phyloP scores from a whole-genome alignment of 2,797 vertebrate genomes.

The Thripadectes ignobilis region DNA sequence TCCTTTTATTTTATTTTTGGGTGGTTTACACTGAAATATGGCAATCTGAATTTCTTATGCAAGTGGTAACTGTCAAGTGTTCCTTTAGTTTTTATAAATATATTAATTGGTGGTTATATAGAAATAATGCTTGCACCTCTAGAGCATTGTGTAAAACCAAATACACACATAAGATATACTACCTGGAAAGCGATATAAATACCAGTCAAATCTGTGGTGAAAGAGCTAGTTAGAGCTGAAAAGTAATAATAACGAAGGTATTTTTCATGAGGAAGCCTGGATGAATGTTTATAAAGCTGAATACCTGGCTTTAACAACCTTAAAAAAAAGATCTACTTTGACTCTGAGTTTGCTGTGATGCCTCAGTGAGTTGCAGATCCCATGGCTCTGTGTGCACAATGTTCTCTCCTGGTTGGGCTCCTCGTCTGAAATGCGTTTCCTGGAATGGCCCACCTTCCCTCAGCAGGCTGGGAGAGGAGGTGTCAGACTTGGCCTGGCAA shows the following conservation, averaged over 20 bases:
- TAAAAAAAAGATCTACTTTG: fast-evolving
- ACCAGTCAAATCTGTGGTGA: not conserved
- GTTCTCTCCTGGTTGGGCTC: not conserved
- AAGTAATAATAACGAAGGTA: not conserved
- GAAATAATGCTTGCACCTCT: not conserved
- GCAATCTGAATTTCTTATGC: not conserved
- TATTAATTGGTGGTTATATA: not conserved
- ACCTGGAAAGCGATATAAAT: not conserved
- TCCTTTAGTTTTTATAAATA: not conserved
- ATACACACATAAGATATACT: not conserved
- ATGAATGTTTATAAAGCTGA: not conserved
- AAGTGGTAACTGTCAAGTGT: not conserved
- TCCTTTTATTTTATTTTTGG: not conserved
- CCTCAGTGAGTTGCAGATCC: not conserved
- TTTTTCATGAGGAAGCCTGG: not conserved
- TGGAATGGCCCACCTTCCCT: not conserved
- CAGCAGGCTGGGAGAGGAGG: not conserved
- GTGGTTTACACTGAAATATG: not conserved
- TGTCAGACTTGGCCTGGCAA: not conserved
- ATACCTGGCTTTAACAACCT: not conserved
- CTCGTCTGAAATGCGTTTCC: not conserved
- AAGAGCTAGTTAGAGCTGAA: not conserved
- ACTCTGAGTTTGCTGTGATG: not conserved
- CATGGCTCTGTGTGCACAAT: fast-evolving
- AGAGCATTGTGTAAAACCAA: not conserved